phyloP scores from a whole-genome alignment of 2,888 invertebrate species.

The Ferrisia virgata region DNA sequence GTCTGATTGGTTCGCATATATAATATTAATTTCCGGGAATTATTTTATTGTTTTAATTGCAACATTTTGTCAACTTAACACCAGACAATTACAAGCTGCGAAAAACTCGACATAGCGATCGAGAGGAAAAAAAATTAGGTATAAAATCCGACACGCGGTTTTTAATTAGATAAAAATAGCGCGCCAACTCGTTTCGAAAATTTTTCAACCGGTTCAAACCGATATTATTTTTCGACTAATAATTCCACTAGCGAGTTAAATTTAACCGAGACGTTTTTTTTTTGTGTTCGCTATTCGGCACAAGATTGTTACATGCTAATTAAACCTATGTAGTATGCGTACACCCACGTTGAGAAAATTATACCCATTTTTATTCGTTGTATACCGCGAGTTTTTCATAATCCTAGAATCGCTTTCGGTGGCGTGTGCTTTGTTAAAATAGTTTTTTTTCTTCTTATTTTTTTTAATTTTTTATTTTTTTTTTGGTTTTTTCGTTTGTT shows the following conservation, averaged over 20 bases:
- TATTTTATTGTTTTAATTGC: not conserved
- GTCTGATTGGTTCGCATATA: not conserved
- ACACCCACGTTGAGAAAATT: not conserved
- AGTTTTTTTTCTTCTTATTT: not conserved
- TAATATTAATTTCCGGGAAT: not conserved
- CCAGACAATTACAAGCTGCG: not conserved
- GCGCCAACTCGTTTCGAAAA: not conserved
- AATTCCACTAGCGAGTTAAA: slow-evolving; percentile 11
- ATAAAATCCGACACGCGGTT: not conserved
- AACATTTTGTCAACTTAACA: not conserved
- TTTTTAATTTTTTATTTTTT: not conserved
- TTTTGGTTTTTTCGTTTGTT: not conserved
- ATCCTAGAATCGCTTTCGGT: not conserved
- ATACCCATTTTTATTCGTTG: not conserved
- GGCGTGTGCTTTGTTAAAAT: not conserved
- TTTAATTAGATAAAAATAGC: slow-evolving; percentile 20
- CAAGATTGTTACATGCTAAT: not conserved
- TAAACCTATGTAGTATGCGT: not conserved
- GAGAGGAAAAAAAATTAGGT: not conserved
- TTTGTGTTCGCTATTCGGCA: slow-evolving; percentile 2
- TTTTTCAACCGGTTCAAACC: slow-evolving; percentile 18
- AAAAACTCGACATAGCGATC: not conserved
- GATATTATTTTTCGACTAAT: slow-evolving; percentile 15
- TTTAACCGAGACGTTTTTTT: slow-evolving; percentile 24
- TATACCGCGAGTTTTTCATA: not conserved